A percentile compares a stretch with the other conserved stretches of the same genome.
Evolutionary conservation across 2,113 vertebrate species (phyloP).

Genomic region (Onychostoma macrolepis): DNA sequence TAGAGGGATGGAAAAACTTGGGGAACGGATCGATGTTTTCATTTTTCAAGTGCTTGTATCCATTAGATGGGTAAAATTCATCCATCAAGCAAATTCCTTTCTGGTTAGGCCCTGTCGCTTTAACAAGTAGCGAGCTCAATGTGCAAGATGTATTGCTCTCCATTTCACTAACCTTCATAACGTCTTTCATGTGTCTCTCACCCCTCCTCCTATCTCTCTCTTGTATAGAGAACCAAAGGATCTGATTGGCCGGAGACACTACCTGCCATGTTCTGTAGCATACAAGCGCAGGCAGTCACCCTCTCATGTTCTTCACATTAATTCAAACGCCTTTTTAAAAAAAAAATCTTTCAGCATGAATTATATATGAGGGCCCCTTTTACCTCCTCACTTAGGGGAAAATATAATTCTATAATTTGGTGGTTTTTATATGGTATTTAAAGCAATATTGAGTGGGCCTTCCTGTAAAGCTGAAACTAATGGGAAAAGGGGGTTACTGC

Average conservation of each 20-base stretch:
- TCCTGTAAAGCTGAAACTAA: slow-evolving; percentile 36
- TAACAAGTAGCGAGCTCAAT: slow-evolving; percentile 60
- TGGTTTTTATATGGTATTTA: slow-evolving; percentile 39
- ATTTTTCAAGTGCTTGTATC: slow-evolving; percentile 63
- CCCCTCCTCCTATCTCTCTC: slow-evolving; percentile 16
- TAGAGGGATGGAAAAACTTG: slow-evolving; percentile 58
- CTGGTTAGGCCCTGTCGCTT: slow-evolving; percentile 60
- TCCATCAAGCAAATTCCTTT: slow-evolving; percentile 61
- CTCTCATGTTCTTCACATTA: slow-evolving; percentile 25
- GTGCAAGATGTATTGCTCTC: slow-evolving; percentile 55
- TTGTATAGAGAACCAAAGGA: background rate
- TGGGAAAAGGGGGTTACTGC: slow-evolving; percentile 13
- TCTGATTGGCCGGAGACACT: slow-evolving; percentile 24
- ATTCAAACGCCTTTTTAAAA: slow-evolving; percentile 5
- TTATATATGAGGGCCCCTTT: background rate
- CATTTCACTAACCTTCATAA: slow-evolving; percentile 60
- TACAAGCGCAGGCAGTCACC: background rate
- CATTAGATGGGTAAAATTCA: slow-evolving; percentile 61
- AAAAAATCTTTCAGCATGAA: slow-evolving; percentile 11
- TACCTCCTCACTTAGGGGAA: slow-evolving; percentile 36
- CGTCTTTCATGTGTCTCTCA: slow-evolving; percentile 54
- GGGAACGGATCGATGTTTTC: slow-evolving; percentile 61
- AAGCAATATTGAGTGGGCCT: slow-evolving; percentile 1
- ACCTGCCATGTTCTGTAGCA: slow-evolving; percentile 29
- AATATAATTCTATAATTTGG: slow-evolving; percentile 34